Percentiles rank a stretch among this genome's conserved stretches.
These are phyloP conservation scores for Dione juno DNA, from an alignment of 2,888 invertebrate species.

Conservation along the genomic window DNA sequence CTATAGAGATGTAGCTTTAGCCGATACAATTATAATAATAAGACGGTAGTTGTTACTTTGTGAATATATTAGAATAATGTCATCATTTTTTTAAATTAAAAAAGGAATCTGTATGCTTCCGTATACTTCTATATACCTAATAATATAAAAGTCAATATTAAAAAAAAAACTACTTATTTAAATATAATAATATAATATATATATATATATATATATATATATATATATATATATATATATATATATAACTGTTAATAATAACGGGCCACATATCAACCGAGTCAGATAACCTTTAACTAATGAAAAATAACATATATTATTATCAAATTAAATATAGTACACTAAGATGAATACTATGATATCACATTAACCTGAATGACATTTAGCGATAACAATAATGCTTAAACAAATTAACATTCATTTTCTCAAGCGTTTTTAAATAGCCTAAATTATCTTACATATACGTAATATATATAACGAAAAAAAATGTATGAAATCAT, in stretches of 20 bases:
- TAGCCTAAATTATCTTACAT: background rate
- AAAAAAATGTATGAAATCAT: background rate
- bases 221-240: too few species aligned
- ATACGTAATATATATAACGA: background rate
- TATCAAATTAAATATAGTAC: background rate
- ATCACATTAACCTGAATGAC: conserved; percentile 22
- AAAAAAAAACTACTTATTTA: too few species aligned
- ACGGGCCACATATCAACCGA: background rate
- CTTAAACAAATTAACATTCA: background rate
- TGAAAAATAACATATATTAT: too few species aligned
- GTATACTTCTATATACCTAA: background rate
- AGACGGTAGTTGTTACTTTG: background rate
- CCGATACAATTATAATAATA: background rate
- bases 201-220: too few species aligned
- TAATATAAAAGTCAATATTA: background rate
- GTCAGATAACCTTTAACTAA: background rate
- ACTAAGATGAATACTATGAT: conserved; percentile 4
- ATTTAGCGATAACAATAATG: conserved; percentile 18
- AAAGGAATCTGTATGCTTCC: background rate
- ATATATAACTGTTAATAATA: too few species aligned
- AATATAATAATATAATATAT: too few species aligned
- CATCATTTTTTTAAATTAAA: background rate
- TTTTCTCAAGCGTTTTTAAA: background rate
- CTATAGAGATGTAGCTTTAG: too few species aligned
- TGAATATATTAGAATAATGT: background rate